Base-by-base conservation (phyloP, 2,113 vertebrate genomes). In the Pseudorectes ferrugineus region DNA sequence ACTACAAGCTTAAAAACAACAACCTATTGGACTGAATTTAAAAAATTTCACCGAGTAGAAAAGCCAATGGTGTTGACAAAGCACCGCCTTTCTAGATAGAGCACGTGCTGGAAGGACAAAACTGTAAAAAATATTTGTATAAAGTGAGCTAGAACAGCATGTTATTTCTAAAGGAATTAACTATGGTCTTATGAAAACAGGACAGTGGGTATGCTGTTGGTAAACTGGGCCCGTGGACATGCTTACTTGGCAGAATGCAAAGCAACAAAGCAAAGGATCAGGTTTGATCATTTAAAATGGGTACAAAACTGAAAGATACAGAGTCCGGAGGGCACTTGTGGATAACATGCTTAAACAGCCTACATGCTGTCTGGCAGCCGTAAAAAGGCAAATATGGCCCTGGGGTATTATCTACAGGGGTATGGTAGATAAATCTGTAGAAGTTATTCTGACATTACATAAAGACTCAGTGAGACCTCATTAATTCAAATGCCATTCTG, bases 371-470 rank as follows among this genome's bases (percentile, higher is more conserved):
- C 85, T 97, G 96, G 96, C 93, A 97, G 95, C 93, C 89, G 82
- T 96, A 95, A 97, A 97, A 91, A 97, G 92, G 96, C 93, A 96
- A 97, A 96, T 91, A 89, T 91, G 87, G 95, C 96, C 95, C 95
- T 93, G 88, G 89, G 97, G 95, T 95, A 85, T 92, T 96, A 93
- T 95, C 96, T 96, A 70, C 91, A 93, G 93, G 96, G 88, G 92
- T 91, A 96, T 36, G 80, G 92, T 54, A 92, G 91, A 95, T 91
- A 94, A 87, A 96, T 95, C 94, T 17, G 54, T 49, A 95, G 71
- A 97, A 97, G 91, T 96, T 96, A 96, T 97, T 96, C 96, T 97
- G 95, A 97, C 95, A 91, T 95, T 95, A 86, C 89, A 96, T 93
- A 97, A 96, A 96, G 95, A 90, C 93, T 94, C 92, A 86, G 95